Evolutionary conservation across 2,888 invertebrate genomes (phyloP), one percentile per base, ranked within the genome.

Genomic region (Microdon myrmicae): DNA sequence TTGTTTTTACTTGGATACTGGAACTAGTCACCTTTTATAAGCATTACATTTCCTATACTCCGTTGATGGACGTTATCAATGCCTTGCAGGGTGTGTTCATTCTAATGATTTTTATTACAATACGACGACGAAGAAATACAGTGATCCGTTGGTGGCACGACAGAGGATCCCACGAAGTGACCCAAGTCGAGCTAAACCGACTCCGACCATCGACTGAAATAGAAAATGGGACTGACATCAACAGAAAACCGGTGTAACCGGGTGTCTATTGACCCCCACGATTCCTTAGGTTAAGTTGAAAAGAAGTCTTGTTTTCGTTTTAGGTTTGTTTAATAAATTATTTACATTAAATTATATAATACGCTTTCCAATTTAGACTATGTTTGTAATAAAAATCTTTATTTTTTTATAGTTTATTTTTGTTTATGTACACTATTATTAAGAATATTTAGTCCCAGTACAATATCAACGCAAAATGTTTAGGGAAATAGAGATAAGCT

Each of bases 1-100:
- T 89, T 84, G 86, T 87, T 0, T 77, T 87, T 5, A 87, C 87
- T 38, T 90, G 89, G 90, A 81, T 85, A 19, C 82, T 88, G 74
- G 89, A 90, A 75, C 82, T 89, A 66, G 82, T 88, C 0, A 87
- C 88, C 0, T 88, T 38, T 38, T 79, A 80, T 75, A 74, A 76
- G 8, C 73, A 74, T 5, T 72, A 70, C 3, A 71, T 71, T 43
- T 71, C 71, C 49, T 72, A 70, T n/a, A 85, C 87, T 82, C 83
- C 86, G 0, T 81, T 87, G 12, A 86, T 87, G 70, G 88, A 89
- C 74, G 82, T 88, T 67, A 81, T 88, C 68, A 89, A 88, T 73
- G 86, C 87, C 1, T 77, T 88, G 22, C 89, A 89, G 71, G 89
- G 89, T 4, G 82, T 87, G 8, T 82, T 88, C 39, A 85, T 89